Evolutionary conservation across 2,888 invertebrate species (phyloP).

Genomic region (Apotomis capreana): DNA sequence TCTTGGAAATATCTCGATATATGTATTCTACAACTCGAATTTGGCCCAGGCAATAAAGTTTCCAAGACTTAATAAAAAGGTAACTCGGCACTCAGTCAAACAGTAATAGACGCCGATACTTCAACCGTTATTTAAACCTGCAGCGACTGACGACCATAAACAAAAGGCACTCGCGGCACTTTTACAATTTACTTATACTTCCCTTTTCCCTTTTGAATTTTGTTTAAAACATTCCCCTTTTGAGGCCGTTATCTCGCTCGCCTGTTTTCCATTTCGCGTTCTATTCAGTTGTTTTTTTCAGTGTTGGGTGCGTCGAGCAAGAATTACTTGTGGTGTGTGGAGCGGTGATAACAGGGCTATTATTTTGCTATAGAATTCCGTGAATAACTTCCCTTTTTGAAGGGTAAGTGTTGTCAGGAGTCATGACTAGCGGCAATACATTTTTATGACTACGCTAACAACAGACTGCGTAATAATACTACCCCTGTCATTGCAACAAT

Average conservation of each 20-base stretch:
- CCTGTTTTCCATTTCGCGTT: constrained; percentile 66
- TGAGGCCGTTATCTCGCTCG: constrained; percentile 71
- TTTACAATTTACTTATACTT: constrained; percentile 75
- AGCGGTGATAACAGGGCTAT: constrained; percentile 34
- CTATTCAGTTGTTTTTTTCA: constrained; percentile 68
- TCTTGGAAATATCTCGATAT: too few species aligned
- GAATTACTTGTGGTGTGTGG: constrained; percentile 38
- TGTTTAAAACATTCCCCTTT: constrained; percentile 71
- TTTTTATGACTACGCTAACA: too few species aligned
- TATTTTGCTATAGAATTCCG: constrained; percentile 19
- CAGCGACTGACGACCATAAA: constrained; percentile 61
- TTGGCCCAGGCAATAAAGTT: constrained; percentile 1
- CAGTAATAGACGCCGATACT: constrained; percentile 33
- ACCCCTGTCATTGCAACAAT: too few species aligned
- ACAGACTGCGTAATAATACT: too few species aligned
- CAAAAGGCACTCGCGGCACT: constrained; percentile 70
- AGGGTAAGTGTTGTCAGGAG: too few species aligned
- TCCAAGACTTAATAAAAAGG: constrained; percentile 23
- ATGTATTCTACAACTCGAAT: too few species aligned
- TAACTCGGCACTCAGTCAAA: constrained; percentile 14
- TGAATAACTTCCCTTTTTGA: neutral
- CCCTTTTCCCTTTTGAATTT: constrained; percentile 72
- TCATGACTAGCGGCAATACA: too few species aligned
- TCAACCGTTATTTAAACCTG: constrained; percentile 28
- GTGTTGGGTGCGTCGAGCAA: constrained; percentile 47